Evolutionary conservation across 1,140 invertebrate genomes (phyloP), one percentile per base, ranked within the genome.

Genomic region (Drosophila setifemur): DNA sequence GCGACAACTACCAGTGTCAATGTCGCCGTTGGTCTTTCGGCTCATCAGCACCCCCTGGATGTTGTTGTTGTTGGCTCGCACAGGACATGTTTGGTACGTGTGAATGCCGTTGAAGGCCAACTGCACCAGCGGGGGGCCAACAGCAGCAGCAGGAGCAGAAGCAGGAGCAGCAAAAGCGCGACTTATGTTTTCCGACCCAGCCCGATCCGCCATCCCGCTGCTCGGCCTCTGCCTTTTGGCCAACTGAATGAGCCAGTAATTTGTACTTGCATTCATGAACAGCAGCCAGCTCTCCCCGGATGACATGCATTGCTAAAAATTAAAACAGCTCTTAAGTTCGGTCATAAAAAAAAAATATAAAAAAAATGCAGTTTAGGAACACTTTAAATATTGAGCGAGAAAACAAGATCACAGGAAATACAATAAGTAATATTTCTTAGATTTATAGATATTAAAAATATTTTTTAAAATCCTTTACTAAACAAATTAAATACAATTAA

Each of bases 241-340:
- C 55, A 71, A 39, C 52, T 63, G 67, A 86, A 81, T 76, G 74
- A 68, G 82, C 63, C 64, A 57, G 83, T 77, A 87, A 86, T 87
- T 88, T 88, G 82, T 86, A 87, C 79, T 85, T 86, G 81, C 81
- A 86, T 75, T 81, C 81, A 64, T 81, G 55, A 79, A 79, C 70
- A 79, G 61, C 63, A 39, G 44, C 31, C 66, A 63, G 31, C 21
- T 49, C 11, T 25, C 23, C 37, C 21, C 18, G 16, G 25, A 4
- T 25, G 28, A 57, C 11, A 21, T 18, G 33, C 33, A 37, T 37
- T 37, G 33, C 14, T 14, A 37, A 16, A 37, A 37, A 37, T 37
- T 37, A 37, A 14, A 37, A 18, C 33, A n/a, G n/a, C n/a, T n/a
- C n/a, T n/a, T n/a, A n/a, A n/a, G n/a, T n/a, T n/a, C n/a, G n/a